phyloP scores from a whole-genome alignment of 2,888 invertebrate genomes.

The Limnephilus rhombicus region DNA sequence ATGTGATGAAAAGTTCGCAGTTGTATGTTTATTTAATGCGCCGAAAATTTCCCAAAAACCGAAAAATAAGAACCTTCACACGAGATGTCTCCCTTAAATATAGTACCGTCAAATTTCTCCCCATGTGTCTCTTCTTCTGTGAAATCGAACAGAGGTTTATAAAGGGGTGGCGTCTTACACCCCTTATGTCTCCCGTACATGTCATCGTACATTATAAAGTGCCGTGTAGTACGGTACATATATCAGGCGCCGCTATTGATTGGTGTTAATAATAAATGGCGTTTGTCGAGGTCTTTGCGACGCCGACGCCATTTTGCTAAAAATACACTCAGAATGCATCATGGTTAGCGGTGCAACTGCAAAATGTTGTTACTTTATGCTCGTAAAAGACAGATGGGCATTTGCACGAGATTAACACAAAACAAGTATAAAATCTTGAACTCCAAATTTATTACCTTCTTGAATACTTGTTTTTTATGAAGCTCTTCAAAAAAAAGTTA shows the following conservation, averaged over 20 bases:
- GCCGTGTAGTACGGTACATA: not conserved
- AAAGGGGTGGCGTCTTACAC: not conserved
- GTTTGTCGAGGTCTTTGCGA: not conserved
- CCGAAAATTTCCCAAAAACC: too few relatives aligned
- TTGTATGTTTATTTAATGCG: too few relatives aligned
- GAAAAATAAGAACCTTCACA: too few relatives aligned
- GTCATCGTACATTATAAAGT: not conserved
- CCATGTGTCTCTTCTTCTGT: not conserved
- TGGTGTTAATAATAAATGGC: conserved; percentile 16
- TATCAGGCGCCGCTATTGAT: not conserved
- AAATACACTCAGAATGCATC: conserved; percentile 11
- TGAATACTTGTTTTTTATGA: too few relatives aligned
- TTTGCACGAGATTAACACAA: not conserved
- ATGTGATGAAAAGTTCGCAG: too few relatives aligned
- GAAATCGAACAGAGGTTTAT: not conserved
- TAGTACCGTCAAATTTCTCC: not conserved
- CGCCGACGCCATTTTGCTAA: conserved; percentile 21
- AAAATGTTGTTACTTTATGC: not conserved
- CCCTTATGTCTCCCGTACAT: not conserved
- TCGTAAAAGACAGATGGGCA: not conserved
- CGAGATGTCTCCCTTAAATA: not conserved
- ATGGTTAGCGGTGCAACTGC: not conserved
- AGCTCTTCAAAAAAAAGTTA: too few relatives aligned
- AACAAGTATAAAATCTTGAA: not conserved
- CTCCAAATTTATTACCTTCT: too few relatives aligned